Evolutionary conservation across 2,113 vertebrate genomes (phyloP), one percentile per base, ranked within the genome.

Genomic region (Misgurnus mizolepis): DNA sequence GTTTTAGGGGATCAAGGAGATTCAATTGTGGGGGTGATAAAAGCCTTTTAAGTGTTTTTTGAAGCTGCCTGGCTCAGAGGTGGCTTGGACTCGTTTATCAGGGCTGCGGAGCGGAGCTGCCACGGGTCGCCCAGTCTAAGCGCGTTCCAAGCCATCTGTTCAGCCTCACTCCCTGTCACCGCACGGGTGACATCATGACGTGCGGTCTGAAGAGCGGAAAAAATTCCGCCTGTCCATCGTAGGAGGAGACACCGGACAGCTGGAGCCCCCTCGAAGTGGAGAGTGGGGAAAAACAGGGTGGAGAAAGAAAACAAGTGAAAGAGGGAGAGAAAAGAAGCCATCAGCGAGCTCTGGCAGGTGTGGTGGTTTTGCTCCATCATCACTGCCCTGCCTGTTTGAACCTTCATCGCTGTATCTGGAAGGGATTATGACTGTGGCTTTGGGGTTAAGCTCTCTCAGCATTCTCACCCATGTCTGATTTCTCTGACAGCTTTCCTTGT

Each of bases 331-430:
- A 83, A 79, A 81, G 67, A 79, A 83, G 71, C 80, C 40, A 43
- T 85, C 84, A 82, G 61, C 80, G 15, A 62, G 61, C 50, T 39
- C 77, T 82, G 73, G 78, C 71, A 85, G 76, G 79, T 86, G 82
- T 67, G 84, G 72, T 85, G 84, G 80, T 86, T 83, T 80, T 79
- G 47, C 71, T 83, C 82, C 27, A 76, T 83, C 76, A 74, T 80
- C 79, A 53, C 80, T 7, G 39, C 41, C 39, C 43, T 72, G 39
- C 53, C 55, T 66, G 78, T 66, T 64, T 62, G 71, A 77, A 72
- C 79, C 50, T 47, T 82, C 76, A 14, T 50, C 10, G 65, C 49
- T 76, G 47, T 61, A 61, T 81, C 80, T 81, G 76, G 50, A 67
- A 41, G 58, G 72, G 80, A 82, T 86, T 80, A 82, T 18, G 34